Evolutionary conservation across 2,797 vertebrate genomes (phyloP).

Genomic region (Aeoliscus strigatus): DNA sequence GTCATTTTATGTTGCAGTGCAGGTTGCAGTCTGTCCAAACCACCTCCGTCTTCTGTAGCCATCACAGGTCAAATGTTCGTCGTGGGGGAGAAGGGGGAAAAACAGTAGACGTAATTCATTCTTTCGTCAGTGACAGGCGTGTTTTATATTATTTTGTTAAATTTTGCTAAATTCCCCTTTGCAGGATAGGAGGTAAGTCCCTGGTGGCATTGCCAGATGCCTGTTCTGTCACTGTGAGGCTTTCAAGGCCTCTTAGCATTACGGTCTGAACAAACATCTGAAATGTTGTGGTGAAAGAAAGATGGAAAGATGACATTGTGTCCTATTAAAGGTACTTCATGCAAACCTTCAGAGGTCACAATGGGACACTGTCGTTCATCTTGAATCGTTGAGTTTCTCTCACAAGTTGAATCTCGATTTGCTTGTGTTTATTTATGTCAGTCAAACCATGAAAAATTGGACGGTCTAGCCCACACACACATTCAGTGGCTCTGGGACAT

Average conservation of each 20-base stretch:
- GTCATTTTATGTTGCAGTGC: conserved; percentile 71
- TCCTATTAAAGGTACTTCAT: too few species aligned
- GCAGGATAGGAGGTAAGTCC: conserved; percentile 29
- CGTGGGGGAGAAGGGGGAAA: conserved; percentile 58
- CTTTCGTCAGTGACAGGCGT: conserved; percentile 55
- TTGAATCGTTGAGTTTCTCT: too few species aligned
- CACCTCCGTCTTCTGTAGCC: conserved; percentile 46
- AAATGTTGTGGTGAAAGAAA: conserved; percentile 46
- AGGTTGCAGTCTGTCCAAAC: conserved; percentile 66
- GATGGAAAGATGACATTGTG: too few species aligned
- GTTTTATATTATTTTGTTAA: conserved; percentile 42
- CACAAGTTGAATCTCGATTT: too few species aligned
- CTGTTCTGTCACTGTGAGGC: conserved; percentile 46
- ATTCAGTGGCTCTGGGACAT: too few species aligned
- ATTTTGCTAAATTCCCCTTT: conserved; percentile 46
- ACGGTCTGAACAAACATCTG: conserved; percentile 35
- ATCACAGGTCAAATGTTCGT: conserved; percentile 53
- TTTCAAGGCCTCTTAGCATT: conserved; percentile 33
- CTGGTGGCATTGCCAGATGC: conserved; percentile 45
- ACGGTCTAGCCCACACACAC: too few species aligned
- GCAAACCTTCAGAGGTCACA: too few species aligned
- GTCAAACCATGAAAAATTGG: too few species aligned
- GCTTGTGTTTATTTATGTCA: too few species aligned
- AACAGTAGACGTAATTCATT: conserved; percentile 52
- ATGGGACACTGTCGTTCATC: too few species aligned